Base-by-base conservation (phyloP, 2,113 vertebrate species). In the Percina caprodes region DNA sequence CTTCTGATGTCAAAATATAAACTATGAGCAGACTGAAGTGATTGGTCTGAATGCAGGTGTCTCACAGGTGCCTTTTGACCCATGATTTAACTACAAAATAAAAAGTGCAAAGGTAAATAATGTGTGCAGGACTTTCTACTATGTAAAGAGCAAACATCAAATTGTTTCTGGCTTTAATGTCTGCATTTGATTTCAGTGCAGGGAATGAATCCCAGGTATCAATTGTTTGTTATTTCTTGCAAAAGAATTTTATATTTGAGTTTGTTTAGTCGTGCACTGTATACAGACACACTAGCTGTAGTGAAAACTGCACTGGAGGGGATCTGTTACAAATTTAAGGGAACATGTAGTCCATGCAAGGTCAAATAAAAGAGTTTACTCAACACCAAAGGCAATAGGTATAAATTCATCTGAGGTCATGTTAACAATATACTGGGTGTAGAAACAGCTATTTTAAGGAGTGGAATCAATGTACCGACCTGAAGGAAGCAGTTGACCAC, bases 361-460 rank as follows among this genome's bases (percentile, higher is more conserved):
- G 85, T 73, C 77, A 63, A 24, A 18, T 62, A 12, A 51, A 45
- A 60, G 52, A 55, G 23, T 76, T 71, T 58, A 66, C 23, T 80
- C 68, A 69, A 39, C 52, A 61, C 46, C 23, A 7, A 45, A 74
- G 56, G 76, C 48, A 73, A 9, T 5, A 45, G 26, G 0, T 69
- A 58, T 45, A 56, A 55, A 35, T 51, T 12, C 42, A 69, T 77
- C 24, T 58, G 39, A 68, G 35, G 61, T 63, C 65, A 72, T 56
- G 60, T n/a, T 60, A 42, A 39, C 65, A 74, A 65, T 26, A 19
- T 2, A 8, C 49, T 72, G 3, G 15, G 9, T 24, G 35, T 18
- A 67, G 33, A 46, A 48, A 18, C 5, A 23, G 23, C 21, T 62
- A 0, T 67, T 80, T 68, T 18, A 0, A 48, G 16, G 62, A 49